Evolutionary conservation across 2,113 vertebrate species (phyloP).

Genomic region (Circaetus gallicus): DNA sequence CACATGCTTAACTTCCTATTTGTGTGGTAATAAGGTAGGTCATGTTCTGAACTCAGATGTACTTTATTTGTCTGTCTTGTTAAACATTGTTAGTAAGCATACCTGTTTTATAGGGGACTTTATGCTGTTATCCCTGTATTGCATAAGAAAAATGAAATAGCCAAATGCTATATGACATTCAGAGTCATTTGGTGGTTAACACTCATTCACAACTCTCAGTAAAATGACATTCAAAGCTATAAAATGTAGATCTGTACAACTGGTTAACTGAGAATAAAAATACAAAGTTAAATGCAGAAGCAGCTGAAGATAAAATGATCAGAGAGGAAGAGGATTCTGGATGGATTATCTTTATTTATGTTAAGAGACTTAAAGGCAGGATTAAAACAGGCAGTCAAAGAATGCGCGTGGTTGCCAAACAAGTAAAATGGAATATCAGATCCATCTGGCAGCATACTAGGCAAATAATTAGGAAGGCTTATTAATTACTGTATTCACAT

Average conservation of each 20-base stretch:
- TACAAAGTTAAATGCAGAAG: neutral
- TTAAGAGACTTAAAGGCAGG: slow-evolving; percentile 1
- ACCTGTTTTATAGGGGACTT: neutral
- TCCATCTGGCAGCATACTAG: neutral
- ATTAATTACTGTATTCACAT: neutral
- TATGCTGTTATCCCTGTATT: neutral
- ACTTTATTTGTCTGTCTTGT: neutral
- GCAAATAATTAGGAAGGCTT: neutral
- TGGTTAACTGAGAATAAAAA: neutral
- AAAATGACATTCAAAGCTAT: neutral
- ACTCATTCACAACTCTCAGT: neutral
- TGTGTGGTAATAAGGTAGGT: neutral
- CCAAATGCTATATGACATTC: neutral
- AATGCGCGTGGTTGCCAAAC: neutral
- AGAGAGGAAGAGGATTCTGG: neutral
- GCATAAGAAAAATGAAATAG: neutral
- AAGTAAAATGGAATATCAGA: neutral
- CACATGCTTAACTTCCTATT: neutral
- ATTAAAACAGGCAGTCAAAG: neutral
- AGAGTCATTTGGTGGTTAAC: neutral
- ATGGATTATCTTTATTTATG: neutral
- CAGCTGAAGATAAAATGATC: neutral
- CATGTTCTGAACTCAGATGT: neutral
- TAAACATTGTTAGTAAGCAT: neutral
- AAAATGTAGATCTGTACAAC: neutral